Evolutionary conservation across 1,140 invertebrate species (phyloP).

Genomic region (Platyscapa corneri): DNA sequence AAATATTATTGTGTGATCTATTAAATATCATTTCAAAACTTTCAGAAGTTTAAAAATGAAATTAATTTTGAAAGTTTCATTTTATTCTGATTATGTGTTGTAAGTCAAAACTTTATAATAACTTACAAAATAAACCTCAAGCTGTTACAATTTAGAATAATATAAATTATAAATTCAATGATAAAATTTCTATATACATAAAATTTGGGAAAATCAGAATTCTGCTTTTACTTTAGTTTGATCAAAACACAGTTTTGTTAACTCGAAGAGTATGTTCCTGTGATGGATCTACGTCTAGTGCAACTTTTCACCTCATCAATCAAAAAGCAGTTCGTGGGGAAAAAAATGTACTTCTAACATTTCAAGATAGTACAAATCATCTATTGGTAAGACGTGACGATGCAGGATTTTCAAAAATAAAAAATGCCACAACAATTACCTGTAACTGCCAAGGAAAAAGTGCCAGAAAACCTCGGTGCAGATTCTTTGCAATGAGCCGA

Average conservation of each 20-base stretch:
- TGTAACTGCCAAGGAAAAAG: neutral
- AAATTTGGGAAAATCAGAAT: neutral
- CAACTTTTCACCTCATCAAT: constrained; percentile 17
- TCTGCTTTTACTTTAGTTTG: neutral
- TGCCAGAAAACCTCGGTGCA: constrained; percentile 22
- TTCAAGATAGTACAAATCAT: neutral
- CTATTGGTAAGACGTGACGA: neutral
- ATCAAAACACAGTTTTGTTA: neutral
- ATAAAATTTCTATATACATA: neutral
- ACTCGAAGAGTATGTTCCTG: constrained; percentile 10
- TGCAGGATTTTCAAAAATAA: neutral
- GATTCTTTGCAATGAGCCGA: constrained; percentile 65
- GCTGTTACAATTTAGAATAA: too few relatives aligned
- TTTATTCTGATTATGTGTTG: too few relatives aligned
- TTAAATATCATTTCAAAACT: too few relatives aligned
- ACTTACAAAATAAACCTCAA: too few relatives aligned
- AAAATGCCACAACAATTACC: too few relatives aligned
- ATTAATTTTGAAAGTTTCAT: too few relatives aligned
- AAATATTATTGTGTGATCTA: too few relatives aligned
- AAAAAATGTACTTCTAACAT: neutral
- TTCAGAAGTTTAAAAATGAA: too few relatives aligned
- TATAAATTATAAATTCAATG: too few relatives aligned
- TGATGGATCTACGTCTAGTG: neutral
- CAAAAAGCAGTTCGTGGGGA: neutral
- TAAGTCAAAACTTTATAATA: too few relatives aligned